Percentiles rank a stretch among this genome's conserved stretches.
These are phyloP conservation scores for Mycetomoellerius zeteki DNA, from an alignment of 1,140 invertebrate genomes.

Conservation along the genomic window DNA sequence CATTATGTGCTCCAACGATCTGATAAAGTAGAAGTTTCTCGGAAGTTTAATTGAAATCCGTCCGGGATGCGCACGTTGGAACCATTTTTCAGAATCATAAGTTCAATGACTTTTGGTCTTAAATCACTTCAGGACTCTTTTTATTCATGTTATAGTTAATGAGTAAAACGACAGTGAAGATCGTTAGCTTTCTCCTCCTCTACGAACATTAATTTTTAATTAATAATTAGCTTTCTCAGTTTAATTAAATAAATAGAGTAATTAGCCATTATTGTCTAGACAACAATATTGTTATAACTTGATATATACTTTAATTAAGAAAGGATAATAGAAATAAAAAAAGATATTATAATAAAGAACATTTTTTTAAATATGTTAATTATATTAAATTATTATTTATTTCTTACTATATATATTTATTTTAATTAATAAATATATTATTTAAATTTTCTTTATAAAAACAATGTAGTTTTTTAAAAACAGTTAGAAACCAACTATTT, in stretches of 20 bases:
- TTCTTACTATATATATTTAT: neutral
- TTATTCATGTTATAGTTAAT: conserved; percentile 45
- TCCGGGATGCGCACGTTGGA: conserved; percentile 17
- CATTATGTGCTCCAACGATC: conserved; percentile 77
- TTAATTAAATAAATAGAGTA: conserved; percentile 13
- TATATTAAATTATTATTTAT: neutral
- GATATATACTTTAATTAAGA: neutral
- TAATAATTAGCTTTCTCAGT: neutral
- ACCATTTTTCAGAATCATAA: conserved; percentile 70
- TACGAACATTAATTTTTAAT: conserved; percentile 33
- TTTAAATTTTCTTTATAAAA: neutral
- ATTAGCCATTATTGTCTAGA: neutral
- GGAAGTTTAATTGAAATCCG: conserved; percentile 79
- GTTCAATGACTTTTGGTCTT: conserved; percentile 48
- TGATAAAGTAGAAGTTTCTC: conserved; percentile 74
- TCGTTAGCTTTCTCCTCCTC: conserved; percentile 10
- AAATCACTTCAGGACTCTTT: conserved; percentile 29
- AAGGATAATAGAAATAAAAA: neutral
- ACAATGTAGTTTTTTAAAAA: neutral
- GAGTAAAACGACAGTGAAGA: conserved; percentile 24
- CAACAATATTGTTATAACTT: conserved; percentile 1
- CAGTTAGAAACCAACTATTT: neutral
- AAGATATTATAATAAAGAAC: neutral
- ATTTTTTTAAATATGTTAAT: conserved; percentile 1
- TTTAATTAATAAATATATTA: neutral